Evolutionary conservation across 2,797 vertebrate genomes (phyloP).

Genomic region (Arrhamphus sclerolepis): DNA sequence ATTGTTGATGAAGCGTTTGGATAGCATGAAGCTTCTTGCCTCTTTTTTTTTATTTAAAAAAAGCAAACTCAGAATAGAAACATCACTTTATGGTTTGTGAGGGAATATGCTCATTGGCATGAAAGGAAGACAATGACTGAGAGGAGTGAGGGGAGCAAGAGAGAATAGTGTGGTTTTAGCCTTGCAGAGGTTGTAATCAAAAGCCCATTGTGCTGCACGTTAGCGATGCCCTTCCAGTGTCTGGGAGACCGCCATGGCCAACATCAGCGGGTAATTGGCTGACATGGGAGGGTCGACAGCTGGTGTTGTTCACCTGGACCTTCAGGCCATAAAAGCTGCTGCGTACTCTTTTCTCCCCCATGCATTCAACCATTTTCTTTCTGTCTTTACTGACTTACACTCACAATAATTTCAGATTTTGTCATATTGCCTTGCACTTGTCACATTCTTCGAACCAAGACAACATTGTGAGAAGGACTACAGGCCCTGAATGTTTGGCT

Average conservation of each 20-base stretch:
- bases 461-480: neutral
- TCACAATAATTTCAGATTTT: neutral
- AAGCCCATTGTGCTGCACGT: slow-evolving; percentile 5
- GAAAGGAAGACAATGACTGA: slow-evolving; percentile 11
- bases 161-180: slow-evolving; percentile 1
- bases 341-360: neutral
- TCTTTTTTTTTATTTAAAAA: slow-evolving; percentile 22
- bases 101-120: slow-evolving; percentile 8
- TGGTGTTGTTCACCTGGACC: slow-evolving; percentile 21
- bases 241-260: neutral
- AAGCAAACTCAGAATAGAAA: slow-evolving; percentile 33
- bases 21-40: slow-evolving; percentile 36
- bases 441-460: neutral
- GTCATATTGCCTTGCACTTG: neutral
- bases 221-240: neutral
- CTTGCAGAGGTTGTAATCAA: slow-evolving; percentile 20
- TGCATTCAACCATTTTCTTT: neutral
- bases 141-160: neutral
- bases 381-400: slow-evolving; percentile 1
- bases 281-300: slow-evolving; percentile 15
- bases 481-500: neutral
- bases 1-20: slow-evolving; percentile 54
- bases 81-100: slow-evolving; percentile 29
- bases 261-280: slow-evolving; percentile 26
- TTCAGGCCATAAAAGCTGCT: slow-evolving; percentile 13